Conservation (phyloP, 1,140 invertebrate species). For the Zaprionus tsacasi region DNA sequence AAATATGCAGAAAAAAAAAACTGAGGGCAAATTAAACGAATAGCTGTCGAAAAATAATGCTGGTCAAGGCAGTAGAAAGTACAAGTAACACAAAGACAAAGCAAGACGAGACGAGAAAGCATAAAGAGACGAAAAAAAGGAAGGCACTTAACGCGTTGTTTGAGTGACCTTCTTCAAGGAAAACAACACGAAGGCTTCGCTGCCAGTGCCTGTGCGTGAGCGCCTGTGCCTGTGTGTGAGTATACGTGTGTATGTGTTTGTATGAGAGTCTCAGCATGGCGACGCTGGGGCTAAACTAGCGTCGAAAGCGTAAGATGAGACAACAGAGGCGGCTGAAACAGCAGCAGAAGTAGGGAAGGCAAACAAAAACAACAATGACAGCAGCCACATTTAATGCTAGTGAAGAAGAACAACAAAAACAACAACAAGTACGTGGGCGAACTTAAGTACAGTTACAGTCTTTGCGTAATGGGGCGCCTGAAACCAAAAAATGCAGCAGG, state of each 20-base stretch:
- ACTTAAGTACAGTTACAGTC: constrained; percentile 49
- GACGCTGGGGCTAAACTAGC: constrained; percentile 43
- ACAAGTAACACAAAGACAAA: constrained; percentile 21
- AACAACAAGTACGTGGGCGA: constrained; percentile 27
- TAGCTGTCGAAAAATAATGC: constrained; percentile 40
- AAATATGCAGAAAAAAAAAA: constrained; percentile 57
- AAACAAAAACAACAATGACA: constrained; percentile 12
- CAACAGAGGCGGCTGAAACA: constrained; percentile 22
- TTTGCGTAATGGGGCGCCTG: constrained; percentile 36
- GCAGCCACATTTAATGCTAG: constrained; percentile 11
- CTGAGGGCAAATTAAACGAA: constrained; percentile 42
- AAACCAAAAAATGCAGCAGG: constrained; percentile 11
- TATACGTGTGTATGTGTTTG: constrained; percentile 26
- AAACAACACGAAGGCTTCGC: constrained; percentile 48
- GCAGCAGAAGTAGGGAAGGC: constrained; percentile 1
- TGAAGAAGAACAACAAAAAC: neutral
- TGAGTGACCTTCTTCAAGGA: constrained; percentile 74
- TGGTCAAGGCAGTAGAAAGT: constrained; percentile 54
- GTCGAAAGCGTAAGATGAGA: constrained; percentile 35
- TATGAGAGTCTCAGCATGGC: constrained; percentile 19
- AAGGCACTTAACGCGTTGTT: constrained; percentile 19
- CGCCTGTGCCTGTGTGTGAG: constrained; percentile 18
- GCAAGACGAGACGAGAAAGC: neutral
- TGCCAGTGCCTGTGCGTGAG: constrained; percentile 17
- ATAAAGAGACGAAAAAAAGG: neutral